Percentiles rank a stretch among this genome's conserved stretches.
phyloP scores from a whole-genome alignment of 2,113 vertebrate genomes.

The Callithrix jacchus region DNA sequence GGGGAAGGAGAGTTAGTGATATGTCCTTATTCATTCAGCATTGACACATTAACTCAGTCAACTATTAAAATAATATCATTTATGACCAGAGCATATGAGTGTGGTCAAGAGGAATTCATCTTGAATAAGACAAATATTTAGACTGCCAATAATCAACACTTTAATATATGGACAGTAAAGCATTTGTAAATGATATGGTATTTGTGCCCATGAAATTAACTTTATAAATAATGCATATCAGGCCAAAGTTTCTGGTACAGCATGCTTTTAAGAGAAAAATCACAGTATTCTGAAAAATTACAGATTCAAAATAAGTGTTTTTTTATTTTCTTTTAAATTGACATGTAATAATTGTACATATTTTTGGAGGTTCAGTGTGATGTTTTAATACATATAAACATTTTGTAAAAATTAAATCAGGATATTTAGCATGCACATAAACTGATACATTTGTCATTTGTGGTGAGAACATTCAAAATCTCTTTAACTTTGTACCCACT shows the following conservation, averaged over 20 bases:
- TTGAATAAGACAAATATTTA: not conserved
- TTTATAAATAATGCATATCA: not conserved
- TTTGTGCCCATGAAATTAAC: not conserved
- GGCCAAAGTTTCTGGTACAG: not conserved
- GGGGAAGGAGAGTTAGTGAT: not conserved
- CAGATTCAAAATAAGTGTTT: not conserved
- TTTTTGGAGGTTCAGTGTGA: not conserved
- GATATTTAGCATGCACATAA: not conserved
- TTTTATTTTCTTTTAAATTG: not conserved
- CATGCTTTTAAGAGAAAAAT: not conserved
- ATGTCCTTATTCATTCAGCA: not conserved
- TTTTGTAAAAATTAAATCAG: not conserved
- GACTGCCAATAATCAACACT: not conserved
- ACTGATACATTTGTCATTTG: not conserved
- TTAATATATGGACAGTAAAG: not conserved
- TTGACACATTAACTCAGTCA: not conserved
- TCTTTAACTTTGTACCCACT: not conserved
- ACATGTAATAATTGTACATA: not conserved
- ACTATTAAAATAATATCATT: not conserved
- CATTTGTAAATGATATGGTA: not conserved
- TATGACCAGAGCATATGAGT: not conserved
- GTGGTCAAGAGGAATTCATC: not conserved
- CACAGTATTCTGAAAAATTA: not conserved
- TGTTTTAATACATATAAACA: not conserved
- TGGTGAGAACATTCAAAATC: not conserved